Evolutionary conservation across 2,113 vertebrate genomes (phyloP), one percentile per base, ranked within the genome.

Genomic region (Lonchura striata): DNA sequence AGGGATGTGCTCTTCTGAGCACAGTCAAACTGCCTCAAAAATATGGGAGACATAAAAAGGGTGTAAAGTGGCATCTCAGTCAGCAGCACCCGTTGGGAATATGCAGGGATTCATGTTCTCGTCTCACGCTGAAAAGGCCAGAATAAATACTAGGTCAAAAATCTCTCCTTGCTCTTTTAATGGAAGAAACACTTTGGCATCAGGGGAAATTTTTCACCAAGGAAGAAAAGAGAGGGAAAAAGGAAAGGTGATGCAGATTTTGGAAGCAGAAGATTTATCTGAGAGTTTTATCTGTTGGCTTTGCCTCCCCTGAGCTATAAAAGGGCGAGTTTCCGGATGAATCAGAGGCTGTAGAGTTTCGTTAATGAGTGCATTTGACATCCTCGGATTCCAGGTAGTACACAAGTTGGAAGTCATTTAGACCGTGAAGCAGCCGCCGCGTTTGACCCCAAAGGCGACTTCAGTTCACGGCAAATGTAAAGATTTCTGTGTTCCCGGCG

Each of bases 361-460:
- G 82, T 68, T 90, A 85, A 94, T 47, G 54, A 80, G 60, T 16
- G 42, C 20, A 59, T 93, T 81, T 90, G 82, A 93, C 78, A 82
- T 19, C 59, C 82, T 30, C 6, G 75, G 49, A 25, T 25, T 42
- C 33, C 6, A 82, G 65, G 65, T 33, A 59, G 66, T 24, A 27
- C 69, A 54, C 64, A 47, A 77, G 71, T 21, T 59, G 21, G 64
- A 52, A 90, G 85, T 71, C 50, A 94, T 90, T 90, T 49, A 47
- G 68, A n/a, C 68, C 42, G 60, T 24, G 88, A 86, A 77, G 90
- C 71, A 74, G 54, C 16, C 9, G 68, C 92, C 30, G n/a, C 64
- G 39, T 74, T 75, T 88, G 92, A 75, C 85, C 86, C 76, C 76
- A 9, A 56, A 93, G 92, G 90, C 86, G 52, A 49, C 64, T 81